phyloP scores from a whole-genome alignment of 2,113 vertebrate genomes.

The Antechinus flavipes region DNA sequence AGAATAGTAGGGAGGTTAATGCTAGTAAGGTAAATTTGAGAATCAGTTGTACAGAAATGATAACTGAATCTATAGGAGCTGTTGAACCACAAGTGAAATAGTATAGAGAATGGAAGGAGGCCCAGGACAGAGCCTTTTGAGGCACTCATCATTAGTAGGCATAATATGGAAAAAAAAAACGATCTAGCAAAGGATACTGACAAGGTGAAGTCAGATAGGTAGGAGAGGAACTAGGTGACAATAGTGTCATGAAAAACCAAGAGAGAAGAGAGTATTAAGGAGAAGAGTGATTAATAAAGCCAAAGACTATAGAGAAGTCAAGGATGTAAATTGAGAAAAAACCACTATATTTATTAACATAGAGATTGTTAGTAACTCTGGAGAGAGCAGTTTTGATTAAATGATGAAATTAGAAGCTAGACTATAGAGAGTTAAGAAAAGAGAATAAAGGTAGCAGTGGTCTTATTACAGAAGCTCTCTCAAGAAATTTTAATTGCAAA shows the following conservation, averaged over 20 bases:
- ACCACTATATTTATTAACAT: not conserved
- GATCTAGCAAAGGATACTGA: not conserved
- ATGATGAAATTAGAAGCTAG: not conserved
- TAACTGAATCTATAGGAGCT: not conserved
- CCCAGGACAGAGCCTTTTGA: not conserved
- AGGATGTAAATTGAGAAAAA: not conserved
- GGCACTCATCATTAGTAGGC: not conserved
- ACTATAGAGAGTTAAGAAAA: not conserved
- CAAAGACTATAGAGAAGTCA: not conserved
- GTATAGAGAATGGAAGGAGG: not conserved
- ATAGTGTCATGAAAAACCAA: not conserved
- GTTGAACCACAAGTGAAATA: not conserved
- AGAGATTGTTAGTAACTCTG: not conserved
- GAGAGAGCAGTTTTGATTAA: not conserved
- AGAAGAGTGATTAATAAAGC: not conserved
- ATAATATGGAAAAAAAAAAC: too few species aligned
- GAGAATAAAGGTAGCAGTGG: not conserved
- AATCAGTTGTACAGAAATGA: not conserved
- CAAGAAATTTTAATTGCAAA: not conserved
- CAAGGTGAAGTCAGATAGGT: not conserved
- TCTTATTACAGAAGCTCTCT: not conserved
- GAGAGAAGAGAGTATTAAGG: not conserved
- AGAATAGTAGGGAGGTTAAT: not conserved
- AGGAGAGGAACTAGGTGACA: not conserved
- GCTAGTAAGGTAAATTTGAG: not conserved